phyloP scores from a whole-genome alignment of 1,140 invertebrate genomes.

The Drosophila sp. region DNA sequence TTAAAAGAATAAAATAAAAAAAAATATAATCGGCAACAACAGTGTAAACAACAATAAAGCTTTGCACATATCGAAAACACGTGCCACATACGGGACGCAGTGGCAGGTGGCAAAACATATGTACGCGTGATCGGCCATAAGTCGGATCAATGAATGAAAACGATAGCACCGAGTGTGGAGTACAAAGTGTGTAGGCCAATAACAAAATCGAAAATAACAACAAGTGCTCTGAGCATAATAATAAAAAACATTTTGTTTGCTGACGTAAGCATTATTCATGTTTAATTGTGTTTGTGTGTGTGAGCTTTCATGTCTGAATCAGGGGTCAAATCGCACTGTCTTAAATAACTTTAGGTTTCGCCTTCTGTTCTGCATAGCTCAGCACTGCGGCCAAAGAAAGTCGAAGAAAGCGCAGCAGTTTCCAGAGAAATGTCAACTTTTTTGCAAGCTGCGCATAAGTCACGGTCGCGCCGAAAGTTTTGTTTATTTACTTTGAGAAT shows the following conservation, averaged over 20 bases:
- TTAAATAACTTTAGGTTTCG: conserved; percentile 67
- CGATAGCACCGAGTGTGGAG: conserved; percentile 55
- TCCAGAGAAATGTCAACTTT: conserved; percentile 67
- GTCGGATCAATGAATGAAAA: conserved; percentile 78
- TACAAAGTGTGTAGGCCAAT: conserved; percentile 40
- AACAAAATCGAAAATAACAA: conserved; percentile 16
- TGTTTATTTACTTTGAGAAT: conserved; percentile 66
- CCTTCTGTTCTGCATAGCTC: conserved; percentile 70
- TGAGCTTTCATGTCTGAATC: conserved; percentile 39
- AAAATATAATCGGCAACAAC: conserved; percentile 10
- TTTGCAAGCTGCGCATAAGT: conserved; percentile 78
- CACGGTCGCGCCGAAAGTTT: conserved; percentile 62
- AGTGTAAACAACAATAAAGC: conserved; percentile 25
- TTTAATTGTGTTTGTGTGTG: conserved; percentile 5
- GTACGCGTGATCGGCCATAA: conserved; percentile 71
- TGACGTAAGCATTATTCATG: conserved; percentile 45
- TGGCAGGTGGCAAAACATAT: conserved; percentile 76
- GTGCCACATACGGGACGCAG: conserved; percentile 54
- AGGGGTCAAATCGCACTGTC: conserved; percentile 63
- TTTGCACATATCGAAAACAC: conserved; percentile 65
- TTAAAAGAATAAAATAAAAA: conserved; percentile 22
- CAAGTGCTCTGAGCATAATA: conserved; percentile 29
- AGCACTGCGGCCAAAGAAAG: conserved; percentile 68
- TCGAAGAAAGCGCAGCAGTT: conserved; percentile 69
- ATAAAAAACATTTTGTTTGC: conserved; percentile 21